These are phyloP conservation scores for Catharus fuscescens DNA, from an alignment of 2,113 vertebrate genomes.

Conservation along the genomic window DNA sequence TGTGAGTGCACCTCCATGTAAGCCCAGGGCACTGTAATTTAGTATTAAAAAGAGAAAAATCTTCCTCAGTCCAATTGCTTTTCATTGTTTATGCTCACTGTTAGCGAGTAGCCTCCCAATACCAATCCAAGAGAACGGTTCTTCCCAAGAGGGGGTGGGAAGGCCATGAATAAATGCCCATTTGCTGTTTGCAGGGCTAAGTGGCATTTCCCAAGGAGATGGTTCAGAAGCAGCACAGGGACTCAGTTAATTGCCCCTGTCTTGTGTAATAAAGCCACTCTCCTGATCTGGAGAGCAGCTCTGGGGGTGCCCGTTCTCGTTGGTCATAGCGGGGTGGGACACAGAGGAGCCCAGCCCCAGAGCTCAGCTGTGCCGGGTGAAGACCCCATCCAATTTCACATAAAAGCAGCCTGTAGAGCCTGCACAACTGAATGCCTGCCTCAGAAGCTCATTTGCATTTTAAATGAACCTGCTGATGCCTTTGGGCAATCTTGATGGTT, in stretches of 20 bases:
- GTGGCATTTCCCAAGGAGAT: not conserved
- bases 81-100: not conserved
- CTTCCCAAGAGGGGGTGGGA: not conserved
- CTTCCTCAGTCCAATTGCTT: not conserved
- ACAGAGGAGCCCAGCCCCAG: not conserved
- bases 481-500: conserved; percentile 44
- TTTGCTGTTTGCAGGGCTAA: not conserved
- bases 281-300: conserved; percentile 15
- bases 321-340: not conserved
- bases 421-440: not conserved
- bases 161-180: not conserved
- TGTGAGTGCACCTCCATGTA: not conserved
- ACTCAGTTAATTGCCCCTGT: not conserved
- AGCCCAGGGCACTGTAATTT: not conserved
- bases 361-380: not conserved
- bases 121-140: not conserved
- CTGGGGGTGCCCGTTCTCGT: not conserved
- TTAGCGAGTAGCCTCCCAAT: not conserved
- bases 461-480: conserved; percentile 69
- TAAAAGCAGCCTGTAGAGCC: conserved; percentile 26
- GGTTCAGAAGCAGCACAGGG: not conserved
- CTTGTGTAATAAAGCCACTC: not conserved
- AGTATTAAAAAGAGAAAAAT: not conserved
- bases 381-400: conserved; percentile 51
- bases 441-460: conserved; percentile 65